A percentile compares a stretch with the other conserved stretches of the same genome.
phyloP scores from a whole-genome alignment of 2,113 vertebrate species.

The Anoplopoma fimbria region DNA sequence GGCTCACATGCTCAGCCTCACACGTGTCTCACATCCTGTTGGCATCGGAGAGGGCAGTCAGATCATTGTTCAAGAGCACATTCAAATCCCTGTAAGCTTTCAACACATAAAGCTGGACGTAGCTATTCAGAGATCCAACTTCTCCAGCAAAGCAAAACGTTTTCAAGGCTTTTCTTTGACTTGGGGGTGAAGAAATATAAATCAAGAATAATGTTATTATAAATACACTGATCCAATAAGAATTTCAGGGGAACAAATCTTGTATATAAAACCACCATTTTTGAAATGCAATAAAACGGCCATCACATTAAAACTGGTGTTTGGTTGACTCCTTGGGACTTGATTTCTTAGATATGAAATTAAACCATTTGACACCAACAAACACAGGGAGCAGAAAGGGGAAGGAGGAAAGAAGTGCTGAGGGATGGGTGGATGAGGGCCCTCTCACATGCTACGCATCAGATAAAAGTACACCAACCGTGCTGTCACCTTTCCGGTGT shows the following conservation, averaged over 20 bases:
- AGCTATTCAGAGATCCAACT: background rate
- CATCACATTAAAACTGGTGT: background rate
- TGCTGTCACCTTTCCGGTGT: slow-evolving; percentile 38
- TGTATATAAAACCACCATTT: background rate
- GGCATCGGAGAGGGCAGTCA: slow-evolving; percentile 13
- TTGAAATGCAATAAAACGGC: background rate
- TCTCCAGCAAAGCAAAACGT: background rate
- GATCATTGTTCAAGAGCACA: slow-evolving; percentile 36
- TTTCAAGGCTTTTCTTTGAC: background rate
- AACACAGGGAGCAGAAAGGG: background rate
- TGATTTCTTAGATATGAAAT: slow-evolving; percentile 5
- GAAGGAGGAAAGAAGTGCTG: background rate
- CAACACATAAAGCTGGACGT: background rate
- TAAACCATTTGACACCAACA: background rate
- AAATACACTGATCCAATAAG: background rate
- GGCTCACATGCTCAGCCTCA: slow-evolving; percentile 49
- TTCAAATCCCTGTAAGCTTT: slow-evolving; percentile 13
- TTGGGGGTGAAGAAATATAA: background rate
- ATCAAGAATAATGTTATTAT: background rate
- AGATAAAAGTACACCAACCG: background rate
- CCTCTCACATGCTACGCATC: background rate
- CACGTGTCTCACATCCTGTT: slow-evolving; percentile 48
- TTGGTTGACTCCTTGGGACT: background rate
- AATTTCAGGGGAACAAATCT: no score
- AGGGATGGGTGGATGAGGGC: no score